Evolutionary conservation across 2,113 vertebrate genomes (phyloP).

Genomic region (Clarias magur): DNA sequence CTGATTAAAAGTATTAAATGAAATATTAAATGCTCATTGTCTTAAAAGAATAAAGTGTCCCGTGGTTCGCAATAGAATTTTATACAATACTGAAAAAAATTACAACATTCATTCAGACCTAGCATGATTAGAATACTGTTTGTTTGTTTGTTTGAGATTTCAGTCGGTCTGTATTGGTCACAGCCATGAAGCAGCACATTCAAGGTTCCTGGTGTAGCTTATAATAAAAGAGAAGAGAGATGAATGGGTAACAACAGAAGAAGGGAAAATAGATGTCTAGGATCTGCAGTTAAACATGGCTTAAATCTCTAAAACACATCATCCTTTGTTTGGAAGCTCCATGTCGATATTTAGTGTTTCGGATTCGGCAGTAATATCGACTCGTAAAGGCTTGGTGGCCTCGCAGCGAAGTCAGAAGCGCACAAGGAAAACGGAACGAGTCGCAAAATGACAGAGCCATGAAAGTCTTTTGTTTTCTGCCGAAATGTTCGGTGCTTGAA

Average conservation of each 20-base stretch:
- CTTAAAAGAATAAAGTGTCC: background rate
- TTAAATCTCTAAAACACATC: background rate
- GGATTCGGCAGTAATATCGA: background rate
- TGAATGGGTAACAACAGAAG: background rate
- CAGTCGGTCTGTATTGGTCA: background rate
- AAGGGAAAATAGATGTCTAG: background rate
- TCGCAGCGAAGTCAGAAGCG: background rate
- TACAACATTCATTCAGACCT: background rate
- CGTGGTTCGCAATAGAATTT: background rate
- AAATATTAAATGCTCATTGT: background rate
- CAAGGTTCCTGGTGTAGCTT: background rate
- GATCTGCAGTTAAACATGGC: background rate
- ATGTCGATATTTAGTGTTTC: conserved; percentile 11
- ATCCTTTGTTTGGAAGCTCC: background rate
- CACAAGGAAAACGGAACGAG: background rate
- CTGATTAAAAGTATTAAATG: background rate
- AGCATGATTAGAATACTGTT: background rate
- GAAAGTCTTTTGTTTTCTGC: background rate
- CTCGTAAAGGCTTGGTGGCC: background rate
- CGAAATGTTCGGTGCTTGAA: background rate
- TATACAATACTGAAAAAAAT: background rate
- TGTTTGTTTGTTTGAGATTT: background rate
- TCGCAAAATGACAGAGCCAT: background rate
- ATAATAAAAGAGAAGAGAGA: background rate
- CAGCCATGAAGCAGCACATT: background rate